Percentiles rank a stretch among this genome's conserved stretches.
phyloP scores from a whole-genome alignment of 2,888 invertebrate genomes.

The Diaprepes abbreviatus region DNA sequence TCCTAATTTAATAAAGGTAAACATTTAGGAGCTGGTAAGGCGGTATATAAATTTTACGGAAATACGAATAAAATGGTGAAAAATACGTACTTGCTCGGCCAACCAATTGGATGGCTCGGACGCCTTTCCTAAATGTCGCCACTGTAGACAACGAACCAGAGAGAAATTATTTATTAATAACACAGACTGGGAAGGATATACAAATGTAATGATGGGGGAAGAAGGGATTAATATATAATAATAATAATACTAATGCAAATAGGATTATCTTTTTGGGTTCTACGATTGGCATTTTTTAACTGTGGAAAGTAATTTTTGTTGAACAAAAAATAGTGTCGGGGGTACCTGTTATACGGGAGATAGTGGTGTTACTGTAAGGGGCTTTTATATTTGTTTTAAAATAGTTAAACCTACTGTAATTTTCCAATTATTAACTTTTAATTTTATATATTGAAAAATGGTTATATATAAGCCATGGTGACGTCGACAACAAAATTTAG shows the following conservation, averaged over 20 bases:
- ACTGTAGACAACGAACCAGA: slow-evolving; percentile 76
- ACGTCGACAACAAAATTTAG: slow-evolving; percentile 8
- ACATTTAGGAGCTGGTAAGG: neutral
- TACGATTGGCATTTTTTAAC: slow-evolving; percentile 1
- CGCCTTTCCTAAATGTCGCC: slow-evolving; percentile 99
- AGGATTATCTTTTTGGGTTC: neutral
- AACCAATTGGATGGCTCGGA: slow-evolving; percentile 98
- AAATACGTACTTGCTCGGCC: slow-evolving; percentile 97
- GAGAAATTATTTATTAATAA: slow-evolving; percentile 32
- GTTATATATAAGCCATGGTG: neutral
- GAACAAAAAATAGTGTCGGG: neutral
- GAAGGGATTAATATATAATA: neutral
- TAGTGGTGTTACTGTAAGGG: slow-evolving; percentile 1
- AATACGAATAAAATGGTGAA: slow-evolving; percentile 28
- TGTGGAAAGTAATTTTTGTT: neutral
- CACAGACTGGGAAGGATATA: slow-evolving; percentile 18
- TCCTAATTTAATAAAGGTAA: neutral
- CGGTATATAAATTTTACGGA: slow-evolving; percentile 32
- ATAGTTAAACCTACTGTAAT: too few relatives aligned
- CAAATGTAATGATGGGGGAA: neutral
- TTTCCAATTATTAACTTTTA: neutral
- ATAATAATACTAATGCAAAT: neutral
- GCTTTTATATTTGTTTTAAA: too few relatives aligned
- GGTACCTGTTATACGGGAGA: neutral
- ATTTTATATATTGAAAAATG: neutral